A percentile compares a stretch with the other conserved stretches of the same genome.
These are phyloP conservation scores for Drosophila lacertosa DNA, from an alignment of 1,140 invertebrate genomes.

Conservation along the genomic window DNA sequence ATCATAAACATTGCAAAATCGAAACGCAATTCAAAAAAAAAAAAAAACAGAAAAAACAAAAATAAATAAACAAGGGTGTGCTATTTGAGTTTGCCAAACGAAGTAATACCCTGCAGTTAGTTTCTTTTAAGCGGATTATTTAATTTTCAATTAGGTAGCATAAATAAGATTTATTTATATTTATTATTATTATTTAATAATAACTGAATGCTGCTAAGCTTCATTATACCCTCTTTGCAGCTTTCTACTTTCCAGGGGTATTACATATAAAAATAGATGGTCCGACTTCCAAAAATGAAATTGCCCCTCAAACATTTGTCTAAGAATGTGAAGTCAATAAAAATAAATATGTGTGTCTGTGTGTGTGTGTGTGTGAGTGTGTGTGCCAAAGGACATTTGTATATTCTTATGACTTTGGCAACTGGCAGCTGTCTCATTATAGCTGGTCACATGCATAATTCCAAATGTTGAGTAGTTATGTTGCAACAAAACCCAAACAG, in stretches of 20 bases:
- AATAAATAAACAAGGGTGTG: background rate
- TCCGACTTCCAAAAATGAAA: conserved; percentile 7
- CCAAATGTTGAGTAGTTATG: conserved; percentile 38
- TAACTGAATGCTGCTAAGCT: too few relatives aligned
- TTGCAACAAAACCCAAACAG: too few relatives aligned
- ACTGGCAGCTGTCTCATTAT: conserved; percentile 58
- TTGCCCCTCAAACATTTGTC: conserved; percentile 12
- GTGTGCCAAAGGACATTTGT: conserved; percentile 39
- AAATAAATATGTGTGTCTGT: conserved; percentile 5
- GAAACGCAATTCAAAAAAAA: conserved; percentile 49
- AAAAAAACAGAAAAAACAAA: conserved; percentile 24
- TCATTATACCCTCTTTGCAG: too few relatives aligned
- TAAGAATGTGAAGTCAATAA: conserved; percentile 24
- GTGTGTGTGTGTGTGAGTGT: conserved; percentile 1
- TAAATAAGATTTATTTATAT: too few relatives aligned
- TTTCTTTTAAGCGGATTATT: too few relatives aligned
- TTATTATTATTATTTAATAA: too few relatives aligned
- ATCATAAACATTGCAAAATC: conserved; percentile 69
- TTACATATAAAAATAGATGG: background rate
- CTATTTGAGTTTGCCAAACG: too few relatives aligned
- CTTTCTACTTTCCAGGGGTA: background rate
- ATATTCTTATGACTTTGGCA: conserved; percentile 13
- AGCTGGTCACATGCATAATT: conserved; percentile 51
- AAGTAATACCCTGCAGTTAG: too few relatives aligned
- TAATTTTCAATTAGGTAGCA: too few relatives aligned